phyloP scores from a whole-genome alignment of 2,797 vertebrate genomes.

The Brachyalestes nurse region DNA sequence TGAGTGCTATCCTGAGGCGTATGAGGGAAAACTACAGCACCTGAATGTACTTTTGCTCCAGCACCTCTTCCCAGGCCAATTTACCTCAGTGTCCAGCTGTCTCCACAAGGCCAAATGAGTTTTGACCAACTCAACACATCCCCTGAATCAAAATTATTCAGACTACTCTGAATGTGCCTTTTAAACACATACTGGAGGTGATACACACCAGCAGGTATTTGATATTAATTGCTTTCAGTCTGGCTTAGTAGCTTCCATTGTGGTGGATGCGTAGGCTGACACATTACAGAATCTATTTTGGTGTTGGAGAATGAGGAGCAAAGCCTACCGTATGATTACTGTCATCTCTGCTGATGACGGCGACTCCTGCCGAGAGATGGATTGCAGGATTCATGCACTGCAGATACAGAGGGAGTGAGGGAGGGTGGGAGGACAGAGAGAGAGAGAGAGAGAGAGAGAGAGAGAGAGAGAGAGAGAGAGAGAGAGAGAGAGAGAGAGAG shows the following conservation, averaged over 20 bases:
- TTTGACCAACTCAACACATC: neutral
- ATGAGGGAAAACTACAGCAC: neutral
- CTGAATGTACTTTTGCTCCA: neutral
- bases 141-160: neutral
- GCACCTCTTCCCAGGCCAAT: neutral
- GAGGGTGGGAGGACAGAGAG: too few species aligned
- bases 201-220: conserved; percentile 61
- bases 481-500: neutral
- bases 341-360: conserved; percentile 65
- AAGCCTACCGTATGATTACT: conserved; percentile 72
- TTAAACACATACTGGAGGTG: neutral
- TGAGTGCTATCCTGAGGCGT: neutral
- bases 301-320: conserved; percentile 64
- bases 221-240: conserved; percentile 76
- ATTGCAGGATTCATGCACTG: conserved; percentile 48
- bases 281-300: conserved; percentile 76
- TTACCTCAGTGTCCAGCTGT: neutral
- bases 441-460: neutral
- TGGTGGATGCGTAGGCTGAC: conserved; percentile 67
- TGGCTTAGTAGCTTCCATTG: conserved; percentile 56
- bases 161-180: neutral
- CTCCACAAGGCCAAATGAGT: neutral
- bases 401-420: conserved; percentile 35
- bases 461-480: neutral
- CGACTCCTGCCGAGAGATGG: conserved; percentile 57